phyloP scores from a whole-genome alignment of 1,140 invertebrate species.

The Habropoda laboriosa region DNA sequence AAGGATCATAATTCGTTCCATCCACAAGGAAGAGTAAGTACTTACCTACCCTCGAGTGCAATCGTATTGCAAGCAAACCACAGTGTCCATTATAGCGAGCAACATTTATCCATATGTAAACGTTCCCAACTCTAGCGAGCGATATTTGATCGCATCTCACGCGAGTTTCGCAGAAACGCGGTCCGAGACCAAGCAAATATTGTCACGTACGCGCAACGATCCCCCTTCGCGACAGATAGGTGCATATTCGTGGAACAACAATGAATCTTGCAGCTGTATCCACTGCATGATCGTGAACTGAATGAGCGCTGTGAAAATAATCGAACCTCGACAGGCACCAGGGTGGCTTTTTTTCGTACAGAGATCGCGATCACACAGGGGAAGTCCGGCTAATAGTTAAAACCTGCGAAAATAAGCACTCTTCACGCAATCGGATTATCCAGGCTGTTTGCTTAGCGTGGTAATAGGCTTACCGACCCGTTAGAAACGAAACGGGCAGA shows the following conservation, averaged over 20 bases:
- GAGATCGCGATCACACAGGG: background rate
- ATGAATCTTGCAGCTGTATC: slow-evolving; percentile 45
- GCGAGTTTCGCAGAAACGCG: slow-evolving; percentile 28
- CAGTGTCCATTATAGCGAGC: too few relatives aligned
- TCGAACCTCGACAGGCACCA: background rate
- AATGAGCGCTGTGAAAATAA: slow-evolving; percentile 49
- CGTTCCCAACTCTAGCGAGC: background rate
- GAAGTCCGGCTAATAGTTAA: slow-evolving; percentile 64
- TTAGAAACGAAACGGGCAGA: slow-evolving; percentile 6
- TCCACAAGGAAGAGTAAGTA: too few relatives aligned
- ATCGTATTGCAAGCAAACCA: too few relatives aligned
- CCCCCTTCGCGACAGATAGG: background rate
- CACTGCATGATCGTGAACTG: slow-evolving; percentile 7
- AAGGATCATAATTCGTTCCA: too few relatives aligned
- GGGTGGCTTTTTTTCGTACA: background rate
- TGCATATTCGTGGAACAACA: background rate
- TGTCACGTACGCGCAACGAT: slow-evolving; percentile 39
- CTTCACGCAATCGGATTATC: slow-evolving; percentile 65
- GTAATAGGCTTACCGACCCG: slow-evolving; percentile 63
- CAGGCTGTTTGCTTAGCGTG: slow-evolving; percentile 60
- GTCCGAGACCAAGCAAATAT: slow-evolving; percentile 37
- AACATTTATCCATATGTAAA: background rate
- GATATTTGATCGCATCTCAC: slow-evolving; percentile 42
- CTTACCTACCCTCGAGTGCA: too few relatives aligned
- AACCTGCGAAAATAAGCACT: slow-evolving; percentile 72